A percentile compares a stretch with the other conserved stretches of the same genome.
phyloP scores from a whole-genome alignment of 2,797 vertebrate genomes.

The Microcaecilia unicolor region DNA sequence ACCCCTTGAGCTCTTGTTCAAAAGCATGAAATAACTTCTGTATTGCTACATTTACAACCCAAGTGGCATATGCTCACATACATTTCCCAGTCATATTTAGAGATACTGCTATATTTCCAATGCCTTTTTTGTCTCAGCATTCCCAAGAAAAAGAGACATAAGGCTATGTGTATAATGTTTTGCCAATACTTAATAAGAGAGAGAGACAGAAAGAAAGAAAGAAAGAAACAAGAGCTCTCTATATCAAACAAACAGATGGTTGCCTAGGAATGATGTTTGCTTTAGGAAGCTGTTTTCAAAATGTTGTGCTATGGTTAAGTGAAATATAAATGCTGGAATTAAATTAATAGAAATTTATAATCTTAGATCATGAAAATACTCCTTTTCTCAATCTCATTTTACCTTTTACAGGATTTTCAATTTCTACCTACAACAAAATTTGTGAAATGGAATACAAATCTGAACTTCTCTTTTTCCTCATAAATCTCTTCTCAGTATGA shows the following conservation, averaged over 20 bases:
- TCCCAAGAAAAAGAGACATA: constrained; percentile 1
- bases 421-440: no score
- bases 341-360: constrained; percentile 20
- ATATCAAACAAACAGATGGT: not conserved
- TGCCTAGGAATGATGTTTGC: constrained; percentile 10
- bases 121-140: not conserved
- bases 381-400: not conserved
- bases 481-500: no score
- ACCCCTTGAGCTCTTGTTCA: not conserved
- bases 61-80: fast-evolving
- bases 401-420: not conserved
- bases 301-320: constrained; percentile 8
- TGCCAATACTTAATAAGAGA: constrained; percentile 18
- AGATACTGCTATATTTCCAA: no score
- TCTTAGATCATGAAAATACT: constrained; percentile 16
- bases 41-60: not conserved
- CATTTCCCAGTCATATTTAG: fast-evolving
- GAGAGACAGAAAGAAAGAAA: not conserved
- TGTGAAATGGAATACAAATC: no score
- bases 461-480: no score
- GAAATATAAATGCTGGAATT: no score
- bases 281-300: constrained; percentile 18
- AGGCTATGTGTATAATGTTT: constrained; percentile 15
- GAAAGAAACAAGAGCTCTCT: not conserved
- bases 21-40: not conserved